Conservation (phyloP, 2,113 vertebrate genomes). For the Rhineura floridana region DNA sequence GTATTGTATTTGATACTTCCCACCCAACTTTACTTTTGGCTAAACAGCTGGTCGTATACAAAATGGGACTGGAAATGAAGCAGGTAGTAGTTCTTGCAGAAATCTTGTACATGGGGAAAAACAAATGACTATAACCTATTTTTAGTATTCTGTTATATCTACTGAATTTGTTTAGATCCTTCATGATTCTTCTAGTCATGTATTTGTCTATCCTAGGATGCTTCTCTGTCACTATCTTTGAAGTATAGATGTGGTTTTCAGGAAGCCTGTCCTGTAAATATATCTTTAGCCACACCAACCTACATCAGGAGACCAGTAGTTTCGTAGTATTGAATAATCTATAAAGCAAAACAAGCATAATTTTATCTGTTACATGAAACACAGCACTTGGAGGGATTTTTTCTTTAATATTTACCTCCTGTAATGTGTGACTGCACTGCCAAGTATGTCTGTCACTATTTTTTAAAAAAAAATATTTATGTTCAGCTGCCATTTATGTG, state of each 20-base stretch:
- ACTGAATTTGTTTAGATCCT: not conserved
- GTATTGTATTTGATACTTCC: not conserved
- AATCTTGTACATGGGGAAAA: no score
- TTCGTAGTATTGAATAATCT: constrained; percentile 42
- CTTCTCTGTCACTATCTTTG: not conserved
- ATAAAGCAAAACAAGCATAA: not conserved
- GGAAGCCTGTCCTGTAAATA: not conserved
- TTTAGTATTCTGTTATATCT: not conserved
- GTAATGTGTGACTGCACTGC: no score
- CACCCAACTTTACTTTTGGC: not conserved
- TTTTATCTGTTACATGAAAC: no score
- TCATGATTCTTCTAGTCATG: not conserved
- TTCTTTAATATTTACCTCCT: no score
- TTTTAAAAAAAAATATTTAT: no score
- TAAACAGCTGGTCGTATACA: not conserved
- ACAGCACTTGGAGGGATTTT: no score
- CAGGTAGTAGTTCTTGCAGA: not conserved
- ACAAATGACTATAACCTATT: not conserved
- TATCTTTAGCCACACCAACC: not conserved
- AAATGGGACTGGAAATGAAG: no score
- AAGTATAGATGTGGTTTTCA: not conserved
- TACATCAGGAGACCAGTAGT: not conserved
- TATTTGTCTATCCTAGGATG: not conserved
- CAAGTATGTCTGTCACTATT: no score
- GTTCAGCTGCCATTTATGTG: no score